phyloP scores from a whole-genome alignment of 2,797 vertebrate species.

The Acrossocheilus wenchowensis region DNA sequence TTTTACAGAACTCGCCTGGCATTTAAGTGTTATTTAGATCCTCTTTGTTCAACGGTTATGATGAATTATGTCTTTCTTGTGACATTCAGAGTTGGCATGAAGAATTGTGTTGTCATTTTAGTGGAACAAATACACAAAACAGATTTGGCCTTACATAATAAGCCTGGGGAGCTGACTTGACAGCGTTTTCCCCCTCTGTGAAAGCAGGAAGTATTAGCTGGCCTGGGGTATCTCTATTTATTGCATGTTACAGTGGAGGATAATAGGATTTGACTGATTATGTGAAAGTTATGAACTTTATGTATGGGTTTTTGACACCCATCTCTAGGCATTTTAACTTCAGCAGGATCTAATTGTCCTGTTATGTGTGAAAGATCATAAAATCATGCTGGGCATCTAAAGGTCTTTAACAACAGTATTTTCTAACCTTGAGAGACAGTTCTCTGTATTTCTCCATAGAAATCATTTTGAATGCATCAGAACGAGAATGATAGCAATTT shows the following conservation, averaged over 20 bases:
- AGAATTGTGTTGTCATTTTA: constrained; percentile 52
- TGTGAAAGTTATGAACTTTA: constrained; percentile 32
- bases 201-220: constrained; percentile 25
- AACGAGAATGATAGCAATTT: background rate
- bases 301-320: constrained; percentile 24
- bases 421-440: constrained; percentile 13
- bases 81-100: constrained; percentile 58
- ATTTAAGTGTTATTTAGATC: constrained; percentile 57
- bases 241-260: background rate
- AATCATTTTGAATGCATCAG: background rate
- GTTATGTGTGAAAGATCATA: constrained; percentile 40
- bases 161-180: constrained; percentile 33
- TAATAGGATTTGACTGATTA: constrained; percentile 52
- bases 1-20: constrained; percentile 43
- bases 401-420: constrained; percentile 14
- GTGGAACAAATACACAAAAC: constrained; percentile 53
- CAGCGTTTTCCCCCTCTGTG: constrained; percentile 16
- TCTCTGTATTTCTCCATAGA: background rate
- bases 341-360: constrained; percentile 53
- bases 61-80: constrained; percentile 43
- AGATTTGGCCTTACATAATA: constrained; percentile 43
- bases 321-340: constrained; percentile 55
- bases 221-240: constrained; percentile 22
- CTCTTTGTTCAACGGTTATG: constrained; percentile 49
- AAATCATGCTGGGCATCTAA: constrained; percentile 31